phyloP scores from a whole-genome alignment of 2,888 invertebrate species.

The Meiosimyza decipiens region DNA sequence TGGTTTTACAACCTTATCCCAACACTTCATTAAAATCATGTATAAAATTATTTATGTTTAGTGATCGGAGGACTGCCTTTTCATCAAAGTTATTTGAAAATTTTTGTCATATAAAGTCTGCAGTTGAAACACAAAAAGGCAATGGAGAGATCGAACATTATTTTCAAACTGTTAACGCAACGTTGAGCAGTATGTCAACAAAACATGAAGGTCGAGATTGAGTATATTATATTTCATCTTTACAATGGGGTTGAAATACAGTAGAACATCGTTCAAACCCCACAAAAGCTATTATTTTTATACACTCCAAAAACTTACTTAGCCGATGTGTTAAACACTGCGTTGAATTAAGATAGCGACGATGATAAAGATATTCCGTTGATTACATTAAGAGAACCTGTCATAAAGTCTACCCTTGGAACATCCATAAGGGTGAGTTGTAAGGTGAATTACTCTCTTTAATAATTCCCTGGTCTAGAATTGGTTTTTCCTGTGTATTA shows the following conservation, averaged over 20 bases:
- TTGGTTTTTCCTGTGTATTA: no score
- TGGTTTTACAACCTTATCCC: background rate
- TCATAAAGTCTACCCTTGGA: no score
- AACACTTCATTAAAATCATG: background rate
- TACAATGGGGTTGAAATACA: background rate
- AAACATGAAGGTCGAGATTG: background rate
- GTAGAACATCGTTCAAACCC: background rate
- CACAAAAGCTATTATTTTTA: slow-evolving; percentile 1
- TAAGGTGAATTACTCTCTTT: no score
- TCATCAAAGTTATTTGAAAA: background rate
- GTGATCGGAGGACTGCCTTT: background rate
- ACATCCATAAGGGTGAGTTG: no score
- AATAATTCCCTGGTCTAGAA: no score
- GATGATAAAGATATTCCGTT: slow-evolving; percentile 13
- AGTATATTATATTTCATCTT: background rate
- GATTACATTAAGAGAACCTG: slow-evolving; percentile 19
- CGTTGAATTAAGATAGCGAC: background rate
- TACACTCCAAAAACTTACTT: background rate
- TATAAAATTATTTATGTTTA: background rate
- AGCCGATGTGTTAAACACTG: background rate
- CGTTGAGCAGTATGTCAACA: background rate
- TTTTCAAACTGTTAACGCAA: background rate
- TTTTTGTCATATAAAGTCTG: background rate
- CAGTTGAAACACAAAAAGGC: background rate
- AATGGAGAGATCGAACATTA: background rate